These are phyloP conservation scores for Brachystomella parvula DNA, from an alignment of 1,140 invertebrate genomes.

Conservation along the genomic window DNA sequence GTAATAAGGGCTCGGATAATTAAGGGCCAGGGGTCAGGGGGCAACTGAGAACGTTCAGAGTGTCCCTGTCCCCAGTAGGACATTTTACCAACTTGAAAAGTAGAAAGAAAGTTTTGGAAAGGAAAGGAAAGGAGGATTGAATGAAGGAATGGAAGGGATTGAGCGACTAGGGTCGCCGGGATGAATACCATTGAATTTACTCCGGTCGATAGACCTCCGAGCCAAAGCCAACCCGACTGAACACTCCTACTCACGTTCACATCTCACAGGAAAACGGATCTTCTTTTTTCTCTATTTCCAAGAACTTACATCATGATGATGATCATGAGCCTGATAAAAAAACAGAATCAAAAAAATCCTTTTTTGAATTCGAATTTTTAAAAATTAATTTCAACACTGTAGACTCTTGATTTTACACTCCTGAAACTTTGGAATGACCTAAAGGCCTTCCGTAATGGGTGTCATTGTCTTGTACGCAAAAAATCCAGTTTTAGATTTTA, in stretches of 20 bases:
- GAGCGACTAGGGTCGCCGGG: background rate
- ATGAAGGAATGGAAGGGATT: slow-evolving; percentile 10
- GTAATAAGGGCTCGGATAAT: slow-evolving; percentile 6
- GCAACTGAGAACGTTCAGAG: background rate
- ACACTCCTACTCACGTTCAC: background rate
- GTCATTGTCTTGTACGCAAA: too few relatives aligned
- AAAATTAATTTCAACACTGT: too few relatives aligned
- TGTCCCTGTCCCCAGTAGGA: background rate
- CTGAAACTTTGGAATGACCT: too few relatives aligned
- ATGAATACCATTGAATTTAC: background rate
- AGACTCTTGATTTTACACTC: too few relatives aligned
- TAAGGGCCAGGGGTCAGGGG: background rate
- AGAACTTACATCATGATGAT: background rate
- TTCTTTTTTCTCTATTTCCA: background rate
- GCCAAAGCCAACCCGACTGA: background rate
- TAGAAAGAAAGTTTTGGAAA: background rate
- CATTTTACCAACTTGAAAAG: background rate
- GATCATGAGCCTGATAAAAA: too few relatives aligned
- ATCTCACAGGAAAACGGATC: background rate
- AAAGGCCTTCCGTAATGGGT: too few relatives aligned
- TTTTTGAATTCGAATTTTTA: too few relatives aligned
- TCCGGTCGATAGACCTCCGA: slow-evolving; percentile 6
- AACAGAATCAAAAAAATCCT: too few relatives aligned
- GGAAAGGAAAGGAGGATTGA: background rate
- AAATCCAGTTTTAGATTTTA: too few relatives aligned